These are phyloP conservation scores for Gymnoscopelus braueri DNA, from an alignment of 2,797 vertebrate genomes.

Conservation along the genomic window DNA sequence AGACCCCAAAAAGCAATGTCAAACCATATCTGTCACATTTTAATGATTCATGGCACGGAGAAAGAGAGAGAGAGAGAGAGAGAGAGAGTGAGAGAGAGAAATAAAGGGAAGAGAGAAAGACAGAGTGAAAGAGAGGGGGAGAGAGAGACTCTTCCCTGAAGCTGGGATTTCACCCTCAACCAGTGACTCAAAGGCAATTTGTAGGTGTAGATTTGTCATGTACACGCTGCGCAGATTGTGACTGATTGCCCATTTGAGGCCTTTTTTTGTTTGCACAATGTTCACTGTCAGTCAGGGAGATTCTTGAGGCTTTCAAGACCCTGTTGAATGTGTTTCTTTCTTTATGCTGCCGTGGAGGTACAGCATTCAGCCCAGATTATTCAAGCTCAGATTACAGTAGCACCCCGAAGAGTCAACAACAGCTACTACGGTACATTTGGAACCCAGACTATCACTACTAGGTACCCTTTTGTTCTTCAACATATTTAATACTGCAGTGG, in stretches of 20 bases:
- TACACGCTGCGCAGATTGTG: slow-evolving; percentile 63
- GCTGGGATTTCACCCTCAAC: slow-evolving; percentile 79
- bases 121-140: not conserved
- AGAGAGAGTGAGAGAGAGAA: slow-evolving; percentile 2
- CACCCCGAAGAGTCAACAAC: slow-evolving; percentile 38
- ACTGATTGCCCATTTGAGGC: slow-evolving; percentile 65
- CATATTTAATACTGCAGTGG: too few relatives aligned
- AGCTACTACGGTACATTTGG: too few relatives aligned
- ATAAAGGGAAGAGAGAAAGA: not conserved
- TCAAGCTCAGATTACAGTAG: slow-evolving; percentile 52
- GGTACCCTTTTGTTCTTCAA: not conserved
- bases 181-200: slow-evolving; percentile 77
- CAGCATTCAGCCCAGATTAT: slow-evolving; percentile 52
- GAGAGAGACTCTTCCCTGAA: slow-evolving; percentile 65
- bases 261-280: slow-evolving; percentile 57
- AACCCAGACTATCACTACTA: too few relatives aligned
- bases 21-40: slow-evolving; percentile 79
- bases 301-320: slow-evolving; percentile 34
- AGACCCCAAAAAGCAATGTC: slow-evolving; percentile 75
- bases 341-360: slow-evolving; percentile 47
- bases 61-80: not conserved
- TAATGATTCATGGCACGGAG: slow-evolving; percentile 75
- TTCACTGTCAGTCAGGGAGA: slow-evolving; percentile 31
- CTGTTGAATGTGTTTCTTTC: slow-evolving; percentile 13
- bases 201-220: slow-evolving; percentile 76